Evolutionary conservation across 2,797 vertebrate genomes (phyloP).

Genomic region (Furcifer pardalis): DNA sequence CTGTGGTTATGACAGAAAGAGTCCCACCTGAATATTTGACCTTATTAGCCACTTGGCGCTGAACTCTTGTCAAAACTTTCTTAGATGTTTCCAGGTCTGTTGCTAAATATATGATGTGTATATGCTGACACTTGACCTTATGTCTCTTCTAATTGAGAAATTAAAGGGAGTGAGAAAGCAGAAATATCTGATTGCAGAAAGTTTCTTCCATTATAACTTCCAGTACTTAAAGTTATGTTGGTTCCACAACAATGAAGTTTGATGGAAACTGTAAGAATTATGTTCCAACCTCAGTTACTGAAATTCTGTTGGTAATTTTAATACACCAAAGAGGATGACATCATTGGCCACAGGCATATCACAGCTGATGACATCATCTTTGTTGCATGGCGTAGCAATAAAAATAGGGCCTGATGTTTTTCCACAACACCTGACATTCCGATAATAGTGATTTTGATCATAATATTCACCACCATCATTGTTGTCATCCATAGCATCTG

Average conservation of each 20-base stretch:
- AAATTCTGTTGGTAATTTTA: not conserved
- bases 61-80: conserved; percentile 51
- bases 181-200: not conserved
- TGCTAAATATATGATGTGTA: conserved; percentile 42
- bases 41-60: conserved; percentile 40
- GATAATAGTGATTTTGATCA: no score
- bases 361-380: no score
- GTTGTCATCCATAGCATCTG: not conserved
- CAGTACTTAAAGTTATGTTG: conserved; percentile 15
- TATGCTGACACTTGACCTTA: conserved; percentile 24
- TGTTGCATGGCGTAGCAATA: no score
- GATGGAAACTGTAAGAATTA: not conserved
- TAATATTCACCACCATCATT: not conserved
- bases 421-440: no score
- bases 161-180: not conserved
- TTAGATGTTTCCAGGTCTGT: conserved; percentile 50
- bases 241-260: not conserved
- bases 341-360: no score
- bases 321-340: no score
- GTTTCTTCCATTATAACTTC: conserved; percentile 22
- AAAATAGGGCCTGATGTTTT: no score
- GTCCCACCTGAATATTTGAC: conserved; percentile 51
- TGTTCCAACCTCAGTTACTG: not conserved
- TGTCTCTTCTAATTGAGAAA: conserved; percentile 23
- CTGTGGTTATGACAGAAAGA: conserved; percentile 45